phyloP scores from a whole-genome alignment of 2,888 invertebrate species.

The Perizoma flavofasciatum region DNA sequence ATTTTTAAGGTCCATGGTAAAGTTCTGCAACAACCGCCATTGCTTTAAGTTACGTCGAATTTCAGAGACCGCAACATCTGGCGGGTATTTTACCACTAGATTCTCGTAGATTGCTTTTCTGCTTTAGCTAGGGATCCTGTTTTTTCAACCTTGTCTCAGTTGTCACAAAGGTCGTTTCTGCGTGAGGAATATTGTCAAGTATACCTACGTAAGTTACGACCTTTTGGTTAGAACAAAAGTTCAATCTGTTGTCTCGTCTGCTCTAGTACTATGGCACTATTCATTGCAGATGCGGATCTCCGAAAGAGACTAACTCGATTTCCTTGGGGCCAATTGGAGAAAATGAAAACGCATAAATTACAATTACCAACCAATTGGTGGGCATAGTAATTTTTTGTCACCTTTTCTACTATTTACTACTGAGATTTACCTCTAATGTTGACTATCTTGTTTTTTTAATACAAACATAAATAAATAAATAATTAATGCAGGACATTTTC shows the following conservation, averaged over 20 bases:
- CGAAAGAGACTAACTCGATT: conserved; percentile 71
- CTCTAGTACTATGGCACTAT: conserved; percentile 68
- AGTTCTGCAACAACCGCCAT: conserved; percentile 56
- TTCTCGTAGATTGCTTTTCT: conserved; percentile 74
- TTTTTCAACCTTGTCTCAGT: conserved; percentile 20
- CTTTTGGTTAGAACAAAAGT: conserved; percentile 56
- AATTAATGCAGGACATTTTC: no score
- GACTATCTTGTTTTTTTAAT: no score
- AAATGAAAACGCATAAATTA: conserved; percentile 66
- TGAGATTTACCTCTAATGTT: no score
- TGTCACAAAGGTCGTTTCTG: conserved; percentile 44
- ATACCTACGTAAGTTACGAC: conserved; percentile 49
- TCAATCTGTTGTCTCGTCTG: conserved; percentile 78
- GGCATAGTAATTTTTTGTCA: no score
- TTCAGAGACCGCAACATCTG: conserved; percentile 80
- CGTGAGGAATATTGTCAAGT: conserved; percentile 36
- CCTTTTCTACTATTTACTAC: no score
- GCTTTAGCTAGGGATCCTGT: conserved; percentile 45
- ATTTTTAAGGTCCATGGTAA: conserved; percentile 45
- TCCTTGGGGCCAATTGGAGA: conserved; percentile 57
- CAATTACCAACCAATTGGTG: conserved; percentile 22
- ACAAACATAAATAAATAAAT: no score
- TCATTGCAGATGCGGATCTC: conserved; percentile 73
- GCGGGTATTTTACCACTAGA: conserved; percentile 61
- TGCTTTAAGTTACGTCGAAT: conserved; percentile 78